Conservation (phyloP, 2,888 invertebrate species). For the Vandiemenella viatica region DNA sequence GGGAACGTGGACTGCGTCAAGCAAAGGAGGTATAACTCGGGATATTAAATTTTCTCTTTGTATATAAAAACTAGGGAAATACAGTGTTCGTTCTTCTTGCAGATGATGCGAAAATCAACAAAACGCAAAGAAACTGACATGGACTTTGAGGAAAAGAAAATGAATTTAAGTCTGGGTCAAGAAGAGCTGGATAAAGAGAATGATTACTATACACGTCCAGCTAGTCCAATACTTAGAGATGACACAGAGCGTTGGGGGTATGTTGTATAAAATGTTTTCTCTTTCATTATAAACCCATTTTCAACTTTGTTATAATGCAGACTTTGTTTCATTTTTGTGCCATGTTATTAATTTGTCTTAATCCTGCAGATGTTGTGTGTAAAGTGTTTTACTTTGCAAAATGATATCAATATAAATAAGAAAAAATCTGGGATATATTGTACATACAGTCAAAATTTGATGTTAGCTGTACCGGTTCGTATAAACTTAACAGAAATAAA, state of each 20-base stretch:
- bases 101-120: conserved; percentile 75
- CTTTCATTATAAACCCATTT: background rate
- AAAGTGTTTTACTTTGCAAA: no score
- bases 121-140: conserved; percentile 88
- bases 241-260: conserved; percentile 20
- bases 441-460: no score
- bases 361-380: no score
- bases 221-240: conserved; percentile 35
- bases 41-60: background rate
- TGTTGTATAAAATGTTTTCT: conserved; percentile 6
- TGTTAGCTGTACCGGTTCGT: no score
- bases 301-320: background rate
- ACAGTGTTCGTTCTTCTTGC: conserved; percentile 12
- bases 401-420: no score
- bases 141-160: conserved; percentile 90
- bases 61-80: background rate
- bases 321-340: background rate
- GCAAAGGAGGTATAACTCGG: conserved; percentile 66
- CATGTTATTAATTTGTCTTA: no score
- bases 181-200: conserved; percentile 61
- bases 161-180: conserved; percentile 69
- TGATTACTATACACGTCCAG: conserved; percentile 52
- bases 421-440: no score
- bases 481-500: no score
- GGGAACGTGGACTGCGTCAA: conserved; percentile 88